These are phyloP conservation scores for Salvelinus namaycush DNA, from an alignment of 2,113 vertebrate species.

Conservation along the genomic window DNA sequence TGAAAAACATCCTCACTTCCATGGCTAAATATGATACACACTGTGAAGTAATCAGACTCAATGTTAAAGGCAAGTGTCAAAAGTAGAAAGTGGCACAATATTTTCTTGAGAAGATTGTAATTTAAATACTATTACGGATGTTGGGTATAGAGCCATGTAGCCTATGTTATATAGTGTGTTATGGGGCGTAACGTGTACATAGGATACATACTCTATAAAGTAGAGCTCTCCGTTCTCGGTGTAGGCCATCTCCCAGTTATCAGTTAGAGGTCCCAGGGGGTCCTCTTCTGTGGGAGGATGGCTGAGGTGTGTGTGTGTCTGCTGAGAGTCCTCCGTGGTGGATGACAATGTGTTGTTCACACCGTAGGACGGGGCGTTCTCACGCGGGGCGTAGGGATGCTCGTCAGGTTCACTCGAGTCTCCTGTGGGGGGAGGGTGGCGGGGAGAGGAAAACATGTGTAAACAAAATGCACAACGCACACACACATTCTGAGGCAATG, in stretches of 20 bases:
- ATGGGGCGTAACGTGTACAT: conserved; percentile 15
- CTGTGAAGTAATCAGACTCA: neutral
- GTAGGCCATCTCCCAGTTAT: conserved; percentile 99
- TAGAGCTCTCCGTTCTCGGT: conserved; percentile 99
- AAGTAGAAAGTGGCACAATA: neutral
- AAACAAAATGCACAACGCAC: conserved; percentile 9
- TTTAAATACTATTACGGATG: neutral
- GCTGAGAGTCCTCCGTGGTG: conserved; percentile 98
- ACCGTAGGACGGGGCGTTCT: conserved; percentile 70
- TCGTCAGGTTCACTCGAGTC: conserved; percentile 95
- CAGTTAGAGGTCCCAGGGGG: conserved; percentile 92
- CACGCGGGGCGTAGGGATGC: conserved; percentile 70
- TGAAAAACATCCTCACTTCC: conserved; percentile 11
- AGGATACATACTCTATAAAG: conserved; percentile 92
- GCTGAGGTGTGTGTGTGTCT: conserved; percentile 88
- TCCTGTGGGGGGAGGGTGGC: conserved; percentile 66
- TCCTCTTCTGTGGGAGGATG: conserved; percentile 93
- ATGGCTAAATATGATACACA: neutral
- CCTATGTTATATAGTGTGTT: neutral
- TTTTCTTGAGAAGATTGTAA: too few relatives aligned
- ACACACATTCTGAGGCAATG: neutral
- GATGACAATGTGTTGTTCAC: conserved; percentile 79
- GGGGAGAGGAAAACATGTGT: neutral
- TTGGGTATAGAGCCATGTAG: neutral
- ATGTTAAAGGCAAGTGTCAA: neutral